Evolutionary conservation across 1,140 invertebrate genomes (phyloP).

Genomic region (Aethina tumida): DNA sequence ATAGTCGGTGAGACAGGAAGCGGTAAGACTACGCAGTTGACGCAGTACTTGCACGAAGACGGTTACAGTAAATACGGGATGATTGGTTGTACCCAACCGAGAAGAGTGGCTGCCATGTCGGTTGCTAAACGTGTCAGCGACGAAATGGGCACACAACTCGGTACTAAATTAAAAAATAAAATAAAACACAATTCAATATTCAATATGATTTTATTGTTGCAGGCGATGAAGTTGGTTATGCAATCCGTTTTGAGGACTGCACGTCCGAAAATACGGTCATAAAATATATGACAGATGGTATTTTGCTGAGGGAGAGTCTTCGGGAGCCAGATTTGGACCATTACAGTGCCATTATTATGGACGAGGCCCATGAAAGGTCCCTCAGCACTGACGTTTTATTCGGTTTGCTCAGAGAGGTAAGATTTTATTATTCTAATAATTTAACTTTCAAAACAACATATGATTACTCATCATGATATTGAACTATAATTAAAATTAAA

Average conservation of each 20-base stretch:
- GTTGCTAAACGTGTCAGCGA: constrained; percentile 98
- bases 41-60: constrained; percentile 96
- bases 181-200: constrained; percentile 1
- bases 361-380: constrained; percentile 97
- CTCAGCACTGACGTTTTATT: constrained; percentile 98
- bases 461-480: constrained; percentile 1
- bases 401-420: constrained; percentile 87
- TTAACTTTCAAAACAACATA: too few relatives aligned
- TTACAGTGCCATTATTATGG: constrained; percentile 97
- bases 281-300: constrained; percentile 99
- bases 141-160: constrained; percentile 87
- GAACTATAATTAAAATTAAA: too few relatives aligned
- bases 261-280: constrained; percentile 93
- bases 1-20: constrained; percentile 98
- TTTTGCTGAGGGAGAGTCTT: constrained; percentile 88
- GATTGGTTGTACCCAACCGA: constrained; percentile 91
- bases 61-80: constrained; percentile 89
- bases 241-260: constrained; percentile 99
- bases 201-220: constrained; percentile 9
- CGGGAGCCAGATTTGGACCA: constrained; percentile 91
- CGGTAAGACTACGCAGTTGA: constrained; percentile 98
- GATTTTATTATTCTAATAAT: too few relatives aligned
- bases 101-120: constrained; percentile 96
- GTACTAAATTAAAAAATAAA: too few relatives aligned
- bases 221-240: constrained; percentile 92